phyloP scores from a whole-genome alignment of 2,797 vertebrate genomes.

The Sebastes diaconus region DNA sequence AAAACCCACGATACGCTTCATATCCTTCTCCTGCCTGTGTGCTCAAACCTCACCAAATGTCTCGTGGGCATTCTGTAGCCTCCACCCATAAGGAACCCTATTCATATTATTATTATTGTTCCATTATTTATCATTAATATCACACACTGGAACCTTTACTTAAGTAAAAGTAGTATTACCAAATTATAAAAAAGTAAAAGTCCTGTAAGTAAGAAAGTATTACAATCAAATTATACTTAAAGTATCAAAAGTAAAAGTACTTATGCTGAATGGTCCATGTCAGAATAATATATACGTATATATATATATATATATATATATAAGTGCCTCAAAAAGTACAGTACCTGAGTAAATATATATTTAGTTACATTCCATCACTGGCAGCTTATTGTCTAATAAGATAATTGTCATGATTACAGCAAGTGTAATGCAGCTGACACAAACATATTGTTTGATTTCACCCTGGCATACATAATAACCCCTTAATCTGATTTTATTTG shows the following conservation, averaged over 20 bases:
- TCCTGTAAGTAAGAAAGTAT: too few species aligned
- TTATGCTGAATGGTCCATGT: too few species aligned
- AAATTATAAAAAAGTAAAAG: too few species aligned
- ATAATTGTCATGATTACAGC: background rate
- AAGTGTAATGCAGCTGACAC: background rate
- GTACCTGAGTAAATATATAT: too few species aligned
- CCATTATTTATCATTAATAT: slow-evolving; percentile 32
- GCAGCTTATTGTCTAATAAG: background rate
- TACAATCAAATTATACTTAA: too few species aligned
- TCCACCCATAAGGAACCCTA: background rate
- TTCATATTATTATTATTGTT: background rate
- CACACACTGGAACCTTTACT: background rate
- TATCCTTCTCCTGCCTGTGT: background rate
- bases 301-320: too few species aligned
- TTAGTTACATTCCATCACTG: too few species aligned
- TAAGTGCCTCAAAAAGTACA: too few species aligned
- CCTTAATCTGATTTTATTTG: background rate
- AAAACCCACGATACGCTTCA: background rate
- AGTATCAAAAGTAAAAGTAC: too few species aligned
- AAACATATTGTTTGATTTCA: background rate
- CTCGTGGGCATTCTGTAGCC: background rate
- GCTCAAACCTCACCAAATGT: slow-evolving; percentile 14
- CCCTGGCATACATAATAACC: background rate
- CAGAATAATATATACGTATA: too few species aligned
- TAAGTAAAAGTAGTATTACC: too few species aligned